These are phyloP conservation scores for Lordiphosa clarofinis DNA, from an alignment of 1,140 invertebrate genomes.

Conservation along the genomic window DNA sequence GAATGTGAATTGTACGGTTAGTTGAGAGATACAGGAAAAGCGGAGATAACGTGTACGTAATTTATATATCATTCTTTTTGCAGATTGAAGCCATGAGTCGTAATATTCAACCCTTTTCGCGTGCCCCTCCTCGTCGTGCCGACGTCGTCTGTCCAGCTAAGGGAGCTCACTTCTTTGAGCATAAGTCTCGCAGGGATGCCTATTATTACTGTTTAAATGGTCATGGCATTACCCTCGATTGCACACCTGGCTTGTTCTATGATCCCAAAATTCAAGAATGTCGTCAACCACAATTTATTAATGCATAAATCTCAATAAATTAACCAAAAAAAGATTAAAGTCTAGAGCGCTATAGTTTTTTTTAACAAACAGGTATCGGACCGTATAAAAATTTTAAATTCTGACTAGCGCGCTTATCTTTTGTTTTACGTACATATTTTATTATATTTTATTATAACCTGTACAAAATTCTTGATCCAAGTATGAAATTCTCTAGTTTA, in stretches of 20 bases:
- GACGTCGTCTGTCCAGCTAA: slow-evolving; percentile 54
- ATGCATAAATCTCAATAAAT: slow-evolving; percentile 6
- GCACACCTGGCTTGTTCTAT: slow-evolving; percentile 63
- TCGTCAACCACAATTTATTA: slow-evolving; percentile 40
- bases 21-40: slow-evolving; percentile 2
- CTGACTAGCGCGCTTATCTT: too few species aligned
- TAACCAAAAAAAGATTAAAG: background rate
- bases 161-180: slow-evolving; percentile 53
- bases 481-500: too few species aligned
- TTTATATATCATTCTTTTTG: background rate
- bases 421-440: too few species aligned
- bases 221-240: slow-evolving; percentile 57
- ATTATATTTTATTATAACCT: too few species aligned
- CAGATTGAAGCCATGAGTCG: slow-evolving; percentile 37
- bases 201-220: slow-evolving; percentile 72
- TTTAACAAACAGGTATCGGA: too few species aligned
- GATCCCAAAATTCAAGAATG: slow-evolving; percentile 53
- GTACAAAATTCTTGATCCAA: too few species aligned
- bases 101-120: slow-evolving; percentile 58
- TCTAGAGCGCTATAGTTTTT: background rate
- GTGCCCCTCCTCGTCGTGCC: slow-evolving; percentile 52
- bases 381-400: too few species aligned
- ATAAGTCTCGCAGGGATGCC: slow-evolving; percentile 44
- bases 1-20: slow-evolving; percentile 52
- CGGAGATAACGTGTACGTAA: background rate